phyloP scores from a whole-genome alignment of 2,113 vertebrate genomes.

The Crocuta crocuta region DNA sequence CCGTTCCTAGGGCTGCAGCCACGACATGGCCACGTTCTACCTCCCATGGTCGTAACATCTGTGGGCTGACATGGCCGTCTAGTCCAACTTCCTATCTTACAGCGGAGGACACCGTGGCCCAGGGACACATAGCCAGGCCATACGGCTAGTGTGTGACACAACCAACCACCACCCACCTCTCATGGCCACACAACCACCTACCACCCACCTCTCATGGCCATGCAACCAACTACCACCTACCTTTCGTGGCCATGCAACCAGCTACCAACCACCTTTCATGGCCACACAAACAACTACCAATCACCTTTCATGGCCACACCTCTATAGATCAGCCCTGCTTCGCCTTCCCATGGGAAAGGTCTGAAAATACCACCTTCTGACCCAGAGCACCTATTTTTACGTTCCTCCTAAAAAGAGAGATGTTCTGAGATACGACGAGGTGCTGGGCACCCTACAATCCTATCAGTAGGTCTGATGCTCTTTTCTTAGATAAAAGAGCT shows the following conservation, averaged over 20 bases:
- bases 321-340: rapidly evolving
- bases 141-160: rapidly evolving
- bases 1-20: neutral
- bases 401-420: neutral
- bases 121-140: neutral
- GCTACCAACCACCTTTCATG: no score
- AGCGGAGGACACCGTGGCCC: neutral
- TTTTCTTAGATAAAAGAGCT: neutral
- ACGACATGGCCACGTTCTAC: rapidly evolving
- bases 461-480: neutral
- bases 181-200: no score
- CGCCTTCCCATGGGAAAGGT: no score
- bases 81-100: neutral
- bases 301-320: neutral
- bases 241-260: no score
- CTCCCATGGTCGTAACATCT: neutral
- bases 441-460: neutral
- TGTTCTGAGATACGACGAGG: neutral
- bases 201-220: no score
- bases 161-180: neutral
- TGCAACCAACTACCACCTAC: no score
- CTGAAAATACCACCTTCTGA: neutral
- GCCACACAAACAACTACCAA: neutral
- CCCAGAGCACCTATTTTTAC: neutral
- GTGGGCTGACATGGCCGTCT: rapidly evolving